These are phyloP conservation scores for Heloderma charlesbogerti DNA, from an alignment of 2,113 vertebrate species.

Conservation along the genomic window DNA sequence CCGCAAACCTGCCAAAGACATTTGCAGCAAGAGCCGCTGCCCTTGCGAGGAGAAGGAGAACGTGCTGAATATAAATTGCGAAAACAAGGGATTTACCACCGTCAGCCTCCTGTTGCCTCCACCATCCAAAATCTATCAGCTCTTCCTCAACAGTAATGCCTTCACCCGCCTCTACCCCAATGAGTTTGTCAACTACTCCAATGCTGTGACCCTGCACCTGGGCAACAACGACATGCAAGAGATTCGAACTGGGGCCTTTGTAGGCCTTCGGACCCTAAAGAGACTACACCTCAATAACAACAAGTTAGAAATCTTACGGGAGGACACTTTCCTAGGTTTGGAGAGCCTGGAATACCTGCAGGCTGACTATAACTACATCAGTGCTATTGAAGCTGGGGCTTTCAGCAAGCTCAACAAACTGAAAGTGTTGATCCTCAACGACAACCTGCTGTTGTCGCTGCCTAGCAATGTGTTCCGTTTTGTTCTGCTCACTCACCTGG, in stretches of 20 bases:
- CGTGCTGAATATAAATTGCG: conserved; percentile 95
- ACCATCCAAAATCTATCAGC: conserved; percentile 93
- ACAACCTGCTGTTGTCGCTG: conserved; percentile 94
- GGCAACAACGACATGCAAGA: conserved; percentile 98
- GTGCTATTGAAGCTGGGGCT: conserved; percentile 91
- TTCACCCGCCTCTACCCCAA: conserved; percentile 91
- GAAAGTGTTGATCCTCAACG: conserved; percentile 98
- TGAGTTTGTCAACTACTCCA: conserved; percentile 95
- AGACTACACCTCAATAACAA: conserved; percentile 97
- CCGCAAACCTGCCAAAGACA: conserved; percentile 97
- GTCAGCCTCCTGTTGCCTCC: conserved; percentile 91
- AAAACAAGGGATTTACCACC: conserved; percentile 96
- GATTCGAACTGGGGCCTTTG: conserved; percentile 91
- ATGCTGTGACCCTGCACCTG: conserved; percentile 94
- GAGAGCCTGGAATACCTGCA: conserved; percentile 98
- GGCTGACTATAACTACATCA: conserved; percentile 98
- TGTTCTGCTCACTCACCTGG: conserved; percentile 96
- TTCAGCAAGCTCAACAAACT: conserved; percentile 97
- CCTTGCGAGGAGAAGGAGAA: conserved; percentile 96
- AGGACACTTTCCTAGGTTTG: conserved; percentile 93
- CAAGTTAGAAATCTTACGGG: conserved; percentile 92
- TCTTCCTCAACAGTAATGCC: conserved; percentile 96
- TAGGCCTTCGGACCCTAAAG: conserved; percentile 91
- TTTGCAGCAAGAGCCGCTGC: conserved; percentile 96
- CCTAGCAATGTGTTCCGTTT: conserved; percentile 97